Evolutionary conservation across 2,797 vertebrate species (phyloP).

Genomic region (Rhodeus uyekii): DNA sequence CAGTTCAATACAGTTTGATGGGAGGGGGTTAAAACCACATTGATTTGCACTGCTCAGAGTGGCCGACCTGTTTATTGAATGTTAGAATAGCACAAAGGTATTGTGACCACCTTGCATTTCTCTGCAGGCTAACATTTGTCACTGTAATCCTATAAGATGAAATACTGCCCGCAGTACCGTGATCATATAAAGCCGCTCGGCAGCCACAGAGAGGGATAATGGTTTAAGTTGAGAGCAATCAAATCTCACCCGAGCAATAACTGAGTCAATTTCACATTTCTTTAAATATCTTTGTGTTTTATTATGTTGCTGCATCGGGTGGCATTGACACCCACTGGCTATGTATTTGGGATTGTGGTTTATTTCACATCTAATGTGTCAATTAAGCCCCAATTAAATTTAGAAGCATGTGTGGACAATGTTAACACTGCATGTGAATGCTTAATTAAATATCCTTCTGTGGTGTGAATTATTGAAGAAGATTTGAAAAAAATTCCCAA

Average conservation of each 20-base stretch:
- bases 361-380: constrained; percentile 28
- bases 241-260: constrained; percentile 23
- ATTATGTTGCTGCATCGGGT: constrained; percentile 2
- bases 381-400: constrained; percentile 38
- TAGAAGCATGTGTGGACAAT: constrained; percentile 20
- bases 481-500: not conserved
- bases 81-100: constrained; percentile 37
- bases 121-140: constrained; percentile 35
- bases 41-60: constrained; percentile 42
- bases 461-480: constrained; percentile 1
- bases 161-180: constrained; percentile 1
- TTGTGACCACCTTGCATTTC: constrained; percentile 37
- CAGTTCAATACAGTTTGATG: constrained; percentile 60
- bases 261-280: not conserved
- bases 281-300: constrained; percentile 25
- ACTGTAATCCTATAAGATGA: constrained; percentile 44
- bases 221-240: constrained; percentile 28
- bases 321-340: constrained; percentile 4
- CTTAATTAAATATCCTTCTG: constrained; percentile 29
- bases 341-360: constrained; percentile 26
- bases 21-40: constrained; percentile 49
- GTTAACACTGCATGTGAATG: constrained; percentile 26
- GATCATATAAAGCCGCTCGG: not conserved
- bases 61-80: constrained; percentile 39
- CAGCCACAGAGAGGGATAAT: constrained; percentile 12